These are phyloP conservation scores for Aleiodes leptofemur DNA, from an alignment of 2,888 invertebrate species.

Conservation along the genomic window DNA sequence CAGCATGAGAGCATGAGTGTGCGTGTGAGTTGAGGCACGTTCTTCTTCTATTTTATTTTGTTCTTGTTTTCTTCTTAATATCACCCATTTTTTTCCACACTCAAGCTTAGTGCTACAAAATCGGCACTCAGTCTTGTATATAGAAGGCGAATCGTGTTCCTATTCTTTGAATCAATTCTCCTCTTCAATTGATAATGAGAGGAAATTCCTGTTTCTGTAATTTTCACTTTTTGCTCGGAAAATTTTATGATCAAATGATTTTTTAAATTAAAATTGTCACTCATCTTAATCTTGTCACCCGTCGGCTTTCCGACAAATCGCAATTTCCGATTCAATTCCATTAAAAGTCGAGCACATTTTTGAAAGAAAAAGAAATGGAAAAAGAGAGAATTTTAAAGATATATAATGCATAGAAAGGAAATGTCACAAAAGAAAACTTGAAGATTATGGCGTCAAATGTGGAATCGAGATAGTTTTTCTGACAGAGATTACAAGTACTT, in stretches of 20 bases:
- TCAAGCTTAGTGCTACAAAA: neutral
- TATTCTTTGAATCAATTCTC: too few species aligned
- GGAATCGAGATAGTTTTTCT: constrained; percentile 19
- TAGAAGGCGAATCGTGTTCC: neutral
- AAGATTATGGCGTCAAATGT: constrained; percentile 32
- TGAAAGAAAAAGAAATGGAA: neutral
- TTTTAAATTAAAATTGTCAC: constrained; percentile 1
- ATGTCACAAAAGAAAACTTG: constrained; percentile 24
- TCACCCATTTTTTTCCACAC: constrained; percentile 8
- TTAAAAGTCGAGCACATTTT: constrained; percentile 23
- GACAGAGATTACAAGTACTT: constrained; percentile 29
- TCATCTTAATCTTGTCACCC: constrained; percentile 6
- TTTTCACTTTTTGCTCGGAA: neutral
- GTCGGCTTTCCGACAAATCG: constrained; percentile 15
- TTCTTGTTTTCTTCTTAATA: constrained; percentile 34
- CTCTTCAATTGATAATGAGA: too few species aligned
- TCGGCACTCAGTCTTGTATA: neutral
- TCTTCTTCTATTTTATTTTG: constrained; percentile 42
- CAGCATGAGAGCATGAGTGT: constrained; percentile 21
- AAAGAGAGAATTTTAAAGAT: constrained; percentile 3
- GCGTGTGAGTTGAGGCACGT: constrained; percentile 31
- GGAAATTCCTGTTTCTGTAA: too few species aligned
- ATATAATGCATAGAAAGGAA: constrained; percentile 3
- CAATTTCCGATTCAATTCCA: constrained; percentile 29
- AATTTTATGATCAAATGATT: neutral